Evolutionary conservation across 2,888 invertebrate species (phyloP).

Genomic region (Tetranychus truncatus): DNA sequence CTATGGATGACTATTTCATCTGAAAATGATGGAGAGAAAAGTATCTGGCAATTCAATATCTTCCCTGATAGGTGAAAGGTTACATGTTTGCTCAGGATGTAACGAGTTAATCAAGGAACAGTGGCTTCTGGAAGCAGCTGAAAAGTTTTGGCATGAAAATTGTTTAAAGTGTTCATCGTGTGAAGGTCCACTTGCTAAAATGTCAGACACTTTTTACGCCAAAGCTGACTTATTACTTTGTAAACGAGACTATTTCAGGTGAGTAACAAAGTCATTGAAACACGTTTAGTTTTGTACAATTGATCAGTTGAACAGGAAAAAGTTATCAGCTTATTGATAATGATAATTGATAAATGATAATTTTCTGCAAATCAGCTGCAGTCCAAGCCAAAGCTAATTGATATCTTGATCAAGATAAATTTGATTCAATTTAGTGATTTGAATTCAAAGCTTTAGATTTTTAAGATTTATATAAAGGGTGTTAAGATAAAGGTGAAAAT

Average conservation of each 20-base stretch:
- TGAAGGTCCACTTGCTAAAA: slow-evolving; percentile 74
- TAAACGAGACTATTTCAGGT: slow-evolving; percentile 81
- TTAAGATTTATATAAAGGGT: no score
- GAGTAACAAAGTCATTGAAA: slow-evolving; percentile 25
- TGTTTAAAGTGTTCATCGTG: slow-evolving; percentile 81
- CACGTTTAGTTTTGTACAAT: no score
- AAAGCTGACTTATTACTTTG: slow-evolving; percentile 78
- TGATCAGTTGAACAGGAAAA: no score
- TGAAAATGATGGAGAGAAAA: slow-evolving; percentile 10
- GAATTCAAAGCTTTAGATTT: no score
- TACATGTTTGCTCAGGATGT: slow-evolving; percentile 27
- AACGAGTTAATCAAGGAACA: slow-evolving; percentile 27
- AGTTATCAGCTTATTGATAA: no score
- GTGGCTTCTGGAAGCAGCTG: slow-evolving; percentile 64
- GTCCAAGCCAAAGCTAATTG: no score
- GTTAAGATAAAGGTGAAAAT: no score
- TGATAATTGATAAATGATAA: no score
- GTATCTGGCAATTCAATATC: neutral
- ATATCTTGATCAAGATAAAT: no score
- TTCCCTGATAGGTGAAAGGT: neutral
- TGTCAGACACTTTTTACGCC: slow-evolving; percentile 71
- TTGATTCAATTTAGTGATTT: no score
- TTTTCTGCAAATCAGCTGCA: no score
- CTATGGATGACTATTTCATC: no score
- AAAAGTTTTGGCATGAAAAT: slow-evolving; percentile 83